Evolutionary conservation across 2,888 invertebrate genomes (phyloP), one percentile per base, ranked within the genome.

Genomic region (Dasysyrphus tricinctus): DNA sequence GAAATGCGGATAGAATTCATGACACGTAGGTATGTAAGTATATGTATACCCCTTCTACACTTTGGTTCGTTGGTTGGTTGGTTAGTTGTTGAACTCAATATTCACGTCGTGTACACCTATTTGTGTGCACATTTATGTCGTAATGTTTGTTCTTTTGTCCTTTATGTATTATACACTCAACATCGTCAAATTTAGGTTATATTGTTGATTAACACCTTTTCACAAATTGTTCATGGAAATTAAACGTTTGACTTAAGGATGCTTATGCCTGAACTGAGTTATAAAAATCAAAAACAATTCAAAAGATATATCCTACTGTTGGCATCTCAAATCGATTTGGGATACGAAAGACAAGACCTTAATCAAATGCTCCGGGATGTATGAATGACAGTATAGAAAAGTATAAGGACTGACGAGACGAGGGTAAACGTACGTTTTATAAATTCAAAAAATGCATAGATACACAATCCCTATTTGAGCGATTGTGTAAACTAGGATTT

Each of bases 1-100:
- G 63, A 77, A 80, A 86, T 86, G 81, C 61, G 85, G 47, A 81
- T 74, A 59, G 85, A 81, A 81, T 85, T 80, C 73, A 47, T 85
- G 84, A 85, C 80, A 44, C 24, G 24, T 24, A n/a, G n/a, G n/a
- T n/a, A 24, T 24, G 24, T 24, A 24, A 5, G 14, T 42, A 42
- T 0, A 16, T 7, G 7, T 44, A 47, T 1, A 3, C n/a, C n/a
- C n/a, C n/a, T 32, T 32, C 32, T 19, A 29, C 14, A 14, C 54
- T 67, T 74, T 75, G 69, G 80, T 65, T 42, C 3, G 47, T 47
- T 34, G 8, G 80, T 65, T 42, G 32, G 47, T 47, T 34, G 8
- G 19, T 61, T 24, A 11, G 24, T 51, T 63, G 59, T 49, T 51
- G 47, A 59, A 73, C 59, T 84, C 76, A 76, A 72, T 80, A 84